Evolutionary conservation across 2,797 vertebrate genomes (phyloP).

Genomic region (Delichon dasypus): DNA sequence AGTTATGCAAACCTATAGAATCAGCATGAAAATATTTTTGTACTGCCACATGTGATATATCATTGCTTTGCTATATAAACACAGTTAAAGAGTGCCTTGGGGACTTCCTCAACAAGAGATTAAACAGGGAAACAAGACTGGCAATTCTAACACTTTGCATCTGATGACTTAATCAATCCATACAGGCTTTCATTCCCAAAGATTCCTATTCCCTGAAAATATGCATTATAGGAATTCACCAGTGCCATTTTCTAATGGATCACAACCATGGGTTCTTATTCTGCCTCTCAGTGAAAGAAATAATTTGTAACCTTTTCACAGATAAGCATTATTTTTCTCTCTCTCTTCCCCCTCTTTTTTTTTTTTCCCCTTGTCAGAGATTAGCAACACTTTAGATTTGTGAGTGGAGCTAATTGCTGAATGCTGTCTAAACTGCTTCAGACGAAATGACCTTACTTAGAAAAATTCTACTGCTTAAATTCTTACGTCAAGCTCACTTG

Average conservation of each 20-base stretch:
- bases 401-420: not conserved
- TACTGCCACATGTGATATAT: conserved; percentile 72
- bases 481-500: not conserved
- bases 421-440: not conserved
- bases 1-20: conserved; percentile 59
- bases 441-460: not conserved
- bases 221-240: conserved; percentile 45
- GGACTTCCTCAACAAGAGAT: conserved; percentile 68
- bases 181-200: conserved; percentile 60
- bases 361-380: not conserved
- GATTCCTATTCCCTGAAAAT: conserved; percentile 40
- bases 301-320: not conserved
- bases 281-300: not conserved
- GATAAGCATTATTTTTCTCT: not conserved
- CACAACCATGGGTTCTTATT: not conserved
- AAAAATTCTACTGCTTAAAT: not conserved
- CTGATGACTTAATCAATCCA: conserved; percentile 63
- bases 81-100: conserved; percentile 65
- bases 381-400: not conserved
- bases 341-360: not conserved
- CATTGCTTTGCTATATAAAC: conserved; percentile 71
- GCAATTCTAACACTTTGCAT: conserved; percentile 64
- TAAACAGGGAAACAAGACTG: conserved; percentile 66
- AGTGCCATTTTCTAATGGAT: not conserved
- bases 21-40: conserved; percentile 72